Percentiles rank a stretch among this genome's conserved stretches.
Evolutionary conservation across 2,888 invertebrate species (phyloP).

Genomic region (Chromoteleia sp.): DNA sequence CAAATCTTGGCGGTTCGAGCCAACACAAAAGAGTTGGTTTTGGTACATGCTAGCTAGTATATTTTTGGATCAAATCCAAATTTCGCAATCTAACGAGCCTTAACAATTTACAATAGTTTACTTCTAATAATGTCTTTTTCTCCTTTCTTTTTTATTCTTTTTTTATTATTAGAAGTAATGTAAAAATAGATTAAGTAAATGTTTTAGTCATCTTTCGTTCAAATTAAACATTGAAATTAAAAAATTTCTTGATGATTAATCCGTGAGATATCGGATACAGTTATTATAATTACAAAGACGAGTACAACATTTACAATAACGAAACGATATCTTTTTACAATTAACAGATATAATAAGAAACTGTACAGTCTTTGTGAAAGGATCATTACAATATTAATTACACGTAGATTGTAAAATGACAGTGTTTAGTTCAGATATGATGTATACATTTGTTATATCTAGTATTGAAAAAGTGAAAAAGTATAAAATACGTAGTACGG

Average conservation of each 20-base stretch:
- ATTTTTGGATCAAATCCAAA: constrained; percentile 49
- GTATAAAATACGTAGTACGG: no score
- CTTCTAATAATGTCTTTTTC: background rate
- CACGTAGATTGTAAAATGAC: background rate
- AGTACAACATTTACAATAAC: background rate
- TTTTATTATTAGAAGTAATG: no score
- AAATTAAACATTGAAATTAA: no score
- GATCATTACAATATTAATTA: background rate
- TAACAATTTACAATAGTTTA: background rate
- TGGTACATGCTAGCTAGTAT: constrained; percentile 79
- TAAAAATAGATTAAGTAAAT: background rate
- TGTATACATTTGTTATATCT: background rate
- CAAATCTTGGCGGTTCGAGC: constrained; percentile 54
- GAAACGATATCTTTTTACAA: background rate
- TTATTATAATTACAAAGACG: background rate
- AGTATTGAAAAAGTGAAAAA: no score
- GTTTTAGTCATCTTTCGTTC: background rate
- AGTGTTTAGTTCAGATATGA: background rate
- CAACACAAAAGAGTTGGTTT: constrained; percentile 74
- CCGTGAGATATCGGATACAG: no score
- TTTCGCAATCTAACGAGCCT: background rate
- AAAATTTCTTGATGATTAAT: no score
- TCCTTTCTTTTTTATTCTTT: no score
- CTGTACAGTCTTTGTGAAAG: background rate
- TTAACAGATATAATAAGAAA: background rate